Base-by-base conservation (phyloP, 2,113 vertebrate species). In the Tetrax tetrax region DNA sequence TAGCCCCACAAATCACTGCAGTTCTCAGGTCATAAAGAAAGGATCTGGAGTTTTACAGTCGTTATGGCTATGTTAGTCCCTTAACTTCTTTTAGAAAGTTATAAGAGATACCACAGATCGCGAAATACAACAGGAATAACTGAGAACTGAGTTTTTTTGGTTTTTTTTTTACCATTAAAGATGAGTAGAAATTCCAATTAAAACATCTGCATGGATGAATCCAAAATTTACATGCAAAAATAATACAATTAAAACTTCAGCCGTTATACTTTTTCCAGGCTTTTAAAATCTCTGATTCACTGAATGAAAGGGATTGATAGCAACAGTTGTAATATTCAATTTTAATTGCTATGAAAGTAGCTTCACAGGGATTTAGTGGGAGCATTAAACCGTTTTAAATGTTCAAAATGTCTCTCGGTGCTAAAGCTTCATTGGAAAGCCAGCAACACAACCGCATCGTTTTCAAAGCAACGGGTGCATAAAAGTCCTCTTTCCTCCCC, bases 401-500 rank as follows among this genome's bases (percentile, higher is more conserved):
- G 29, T 23, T 51, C 19, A 7, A 33, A 51, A 33, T 4, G 22
- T 16, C 70, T 43, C 50, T 25, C 33, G 3, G 0, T 2, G 1
- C 51, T 15, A 9, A 29, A 63, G 50, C 43, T 21, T 31, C 37
- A 2, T 3, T 2, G 28, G 29, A 23, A 41, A n/a, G 17, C 29
- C 6, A 12, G n/a, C 20, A 7, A 27, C 21, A 15, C 47, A 14
- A 13, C 7, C 1, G 17, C 19, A 0, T 6, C 6, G 2, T 9
- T 20, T 24, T 1, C 63, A 20, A 47, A 47, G 45, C 51, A 20
- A 6, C 8, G 15, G 20, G 14, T 6, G n/a, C 28, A 9, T 14
- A 23, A 29, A 29, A 6, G 1, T 2, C 21, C 24, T 1, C 14
- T 4, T n/a, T 9, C 22, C 53, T 1, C 28, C 2, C 35, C 19